These are phyloP conservation scores for Phrynocephalus forsythii DNA, from an alignment of 2,797 vertebrate species.

Conservation along the genomic window DNA sequence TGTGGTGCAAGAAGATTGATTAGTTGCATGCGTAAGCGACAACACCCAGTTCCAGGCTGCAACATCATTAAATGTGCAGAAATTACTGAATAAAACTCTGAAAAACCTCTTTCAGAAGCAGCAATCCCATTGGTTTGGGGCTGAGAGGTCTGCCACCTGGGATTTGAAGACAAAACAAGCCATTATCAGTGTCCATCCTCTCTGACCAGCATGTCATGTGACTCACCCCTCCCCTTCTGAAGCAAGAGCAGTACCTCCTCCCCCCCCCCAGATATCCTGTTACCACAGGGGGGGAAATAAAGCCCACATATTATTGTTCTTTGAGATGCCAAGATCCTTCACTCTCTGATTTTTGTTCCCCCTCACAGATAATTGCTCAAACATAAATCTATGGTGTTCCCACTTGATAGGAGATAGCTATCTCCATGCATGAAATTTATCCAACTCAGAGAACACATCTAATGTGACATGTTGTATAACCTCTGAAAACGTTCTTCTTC, in stretches of 20 bases:
- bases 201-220: background rate
- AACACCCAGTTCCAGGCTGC: background rate
- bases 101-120: background rate
- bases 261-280: background rate
- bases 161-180: background rate
- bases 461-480: background rate
- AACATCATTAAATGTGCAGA: background rate
- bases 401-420: background rate
- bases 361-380: background rate
- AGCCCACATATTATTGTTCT: too few species aligned
- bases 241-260: background rate
- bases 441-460: background rate
- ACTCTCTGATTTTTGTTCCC: background rate
- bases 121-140: background rate
- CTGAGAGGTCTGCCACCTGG: background rate
- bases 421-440: slow-evolving; percentile 17
- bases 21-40: background rate
- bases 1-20: background rate
- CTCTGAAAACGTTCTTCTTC: background rate
- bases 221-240: background rate
- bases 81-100: background rate
- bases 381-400: background rate
- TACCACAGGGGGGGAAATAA: background rate
- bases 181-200: background rate
- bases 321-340: background rate